Conservation (phyloP, 2,113 vertebrate genomes). For the Ptilonorhynchus violaceus region DNA sequence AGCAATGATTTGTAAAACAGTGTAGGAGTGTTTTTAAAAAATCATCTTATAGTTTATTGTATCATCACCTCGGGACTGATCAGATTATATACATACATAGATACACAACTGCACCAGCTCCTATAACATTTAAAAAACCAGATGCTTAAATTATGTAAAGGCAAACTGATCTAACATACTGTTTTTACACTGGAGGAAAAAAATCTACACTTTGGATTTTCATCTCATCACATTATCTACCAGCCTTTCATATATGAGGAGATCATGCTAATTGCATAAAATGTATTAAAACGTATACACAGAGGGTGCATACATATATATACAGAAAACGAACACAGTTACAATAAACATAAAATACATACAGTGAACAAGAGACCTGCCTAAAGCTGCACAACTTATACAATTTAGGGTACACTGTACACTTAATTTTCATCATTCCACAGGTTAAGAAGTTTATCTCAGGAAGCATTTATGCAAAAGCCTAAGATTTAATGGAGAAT, state of each 20-base stretch:
- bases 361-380: constrained; percentile 74
- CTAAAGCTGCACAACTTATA: constrained; percentile 67
- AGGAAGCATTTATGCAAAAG: constrained; percentile 70
- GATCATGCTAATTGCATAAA: constrained; percentile 60
- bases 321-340: constrained; percentile 74
- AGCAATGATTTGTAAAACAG: constrained; percentile 69
- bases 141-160: constrained; percentile 61
- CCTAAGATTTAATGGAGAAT: constrained; percentile 73
- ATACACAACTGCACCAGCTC: constrained; percentile 66
- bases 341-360: constrained; percentile 78
- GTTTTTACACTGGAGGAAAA: constrained; percentile 57
- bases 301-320: constrained; percentile 75
- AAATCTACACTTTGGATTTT: constrained; percentile 62
- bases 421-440: constrained; percentile 65
- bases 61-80: constrained; percentile 56
- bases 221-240: constrained; percentile 55
- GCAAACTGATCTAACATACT: constrained; percentile 57
- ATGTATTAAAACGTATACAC: constrained; percentile 74
- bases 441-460: constrained; percentile 60
- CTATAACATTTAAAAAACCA: constrained; percentile 55
- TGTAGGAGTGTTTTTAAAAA: constrained; percentile 71
- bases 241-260: constrained; percentile 54
- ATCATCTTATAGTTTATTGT: constrained; percentile 67
- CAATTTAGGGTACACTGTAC: constrained; percentile 65
- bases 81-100: constrained; percentile 70